Evolutionary conservation across 2,888 invertebrate genomes (phyloP), one percentile per base, ranked within the genome.

Genomic region (Nomada goodeniana): DNA sequence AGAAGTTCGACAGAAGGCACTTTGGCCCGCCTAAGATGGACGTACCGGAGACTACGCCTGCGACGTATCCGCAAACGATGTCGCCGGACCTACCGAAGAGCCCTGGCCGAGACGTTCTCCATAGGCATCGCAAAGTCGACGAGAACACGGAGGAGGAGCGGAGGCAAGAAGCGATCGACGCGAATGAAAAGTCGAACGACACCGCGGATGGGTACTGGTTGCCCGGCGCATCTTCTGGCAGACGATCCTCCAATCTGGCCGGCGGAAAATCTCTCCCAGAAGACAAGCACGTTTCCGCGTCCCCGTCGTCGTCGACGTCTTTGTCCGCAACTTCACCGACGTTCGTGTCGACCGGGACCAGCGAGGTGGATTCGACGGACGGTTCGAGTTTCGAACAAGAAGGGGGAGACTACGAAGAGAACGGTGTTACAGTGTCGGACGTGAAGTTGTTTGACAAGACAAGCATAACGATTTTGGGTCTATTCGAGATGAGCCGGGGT

Each of bases 401-500:
- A 10, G 55, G 11, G 23, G 64, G 70, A 10, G 64, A 67, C 10
- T n/a, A 18, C 9, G 15, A 61, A 29, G 73, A 52, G 15, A 63
- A 52, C 23, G 81, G 67, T 26, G 76, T 71, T 15, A 76, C 80
- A 7, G 44, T 52, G 76, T 20, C 84, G 68, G 80, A 76, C 53
- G 80, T 70, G 74, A 84, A 71, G 29, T 55, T 86, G 72, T 79
- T 80, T 57, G 89, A 90, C 73, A 92, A 91, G 86, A 89, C 95
- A 61, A 95, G 95, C 90, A 95, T 96, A 63, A 96, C 96, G 0
- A 95, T 98, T 83, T 95, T 97, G 89, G 98, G 97, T 0, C 95
- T 98, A 29, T 98, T 98, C 92, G 98, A 97, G 94, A 94, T 98
- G 90, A 96, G 96, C 11, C 95, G 96, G 1, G 94, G 94, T 79